Conservation (phyloP, 2,888 invertebrate species). For the Pristionchus entomophagus region DNA sequence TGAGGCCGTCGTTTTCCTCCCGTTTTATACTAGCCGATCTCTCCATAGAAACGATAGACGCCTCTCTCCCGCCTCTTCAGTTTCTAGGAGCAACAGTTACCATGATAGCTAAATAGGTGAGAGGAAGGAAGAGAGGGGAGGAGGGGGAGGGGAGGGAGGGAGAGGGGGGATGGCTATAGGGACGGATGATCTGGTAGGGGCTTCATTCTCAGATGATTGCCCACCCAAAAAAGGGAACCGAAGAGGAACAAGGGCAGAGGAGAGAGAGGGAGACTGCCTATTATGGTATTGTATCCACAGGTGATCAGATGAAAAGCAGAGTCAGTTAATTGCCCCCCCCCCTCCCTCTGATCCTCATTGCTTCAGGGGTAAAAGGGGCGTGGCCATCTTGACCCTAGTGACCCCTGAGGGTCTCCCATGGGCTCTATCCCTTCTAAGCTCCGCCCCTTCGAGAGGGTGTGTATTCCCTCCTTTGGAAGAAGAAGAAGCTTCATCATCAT, state of each 20-base stretch:
- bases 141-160: neutral
- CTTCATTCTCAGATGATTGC: neutral
- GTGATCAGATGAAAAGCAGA: constrained; percentile 12
- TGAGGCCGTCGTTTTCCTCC: neutral
- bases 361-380: neutral
- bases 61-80: constrained; percentile 21
- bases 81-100: constrained; percentile 42
- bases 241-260: no score
- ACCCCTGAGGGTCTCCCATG: neutral
- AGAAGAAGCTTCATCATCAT: constrained; percentile 30
- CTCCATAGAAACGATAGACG: constrained; percentile 29
- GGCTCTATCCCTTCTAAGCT: neutral
- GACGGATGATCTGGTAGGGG: neutral
- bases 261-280: neutral
- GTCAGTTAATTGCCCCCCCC: constrained; percentile 15
- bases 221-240: neutral
- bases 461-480: constrained; percentile 19
- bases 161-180: neutral
- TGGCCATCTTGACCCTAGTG: neutral
- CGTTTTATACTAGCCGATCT: constrained; percentile 12
- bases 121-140: constrained; percentile 1
- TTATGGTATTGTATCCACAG: constrained; percentile 10
- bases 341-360: constrained; percentile 1
- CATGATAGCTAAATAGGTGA: constrained; percentile 37
- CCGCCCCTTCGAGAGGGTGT: constrained; percentile 22